Conservation (phyloP, 2,113 vertebrate species). For the Oreocharis arfaki region DNA sequence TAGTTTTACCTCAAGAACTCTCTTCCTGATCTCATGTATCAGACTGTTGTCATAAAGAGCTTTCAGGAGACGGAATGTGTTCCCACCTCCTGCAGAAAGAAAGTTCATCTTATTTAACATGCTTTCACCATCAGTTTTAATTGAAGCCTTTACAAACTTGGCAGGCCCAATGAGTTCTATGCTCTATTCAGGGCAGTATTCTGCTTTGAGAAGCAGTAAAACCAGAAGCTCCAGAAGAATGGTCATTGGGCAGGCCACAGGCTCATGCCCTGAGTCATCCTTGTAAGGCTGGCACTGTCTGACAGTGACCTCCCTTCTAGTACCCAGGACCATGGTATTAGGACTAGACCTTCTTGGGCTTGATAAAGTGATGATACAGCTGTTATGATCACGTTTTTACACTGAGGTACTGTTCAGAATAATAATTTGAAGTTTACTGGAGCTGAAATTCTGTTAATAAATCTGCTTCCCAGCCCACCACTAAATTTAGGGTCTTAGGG, state of each 20-base stretch:
- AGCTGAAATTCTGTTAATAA: background rate
- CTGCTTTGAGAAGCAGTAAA: background rate
- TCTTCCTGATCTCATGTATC: conserved; percentile 79
- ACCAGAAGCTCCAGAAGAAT: background rate
- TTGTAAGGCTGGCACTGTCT: background rate
- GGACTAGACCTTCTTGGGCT: background rate
- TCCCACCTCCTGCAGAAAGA: conserved; percentile 80
- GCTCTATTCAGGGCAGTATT: background rate
- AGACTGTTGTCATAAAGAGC: conserved; percentile 82
- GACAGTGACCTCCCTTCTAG: background rate
- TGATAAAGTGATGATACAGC: background rate
- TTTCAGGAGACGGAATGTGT: conserved; percentile 89
- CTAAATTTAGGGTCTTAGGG: background rate
- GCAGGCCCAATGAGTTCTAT: background rate
- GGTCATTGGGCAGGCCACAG: background rate
- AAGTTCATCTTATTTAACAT: background rate
- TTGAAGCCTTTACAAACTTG: background rate
- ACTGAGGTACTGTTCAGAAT: background rate
- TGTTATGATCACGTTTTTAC: background rate
- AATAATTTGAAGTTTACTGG: background rate
- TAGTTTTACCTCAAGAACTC: conserved; percentile 78
- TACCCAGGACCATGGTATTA: background rate
- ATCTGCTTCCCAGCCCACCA: background rate
- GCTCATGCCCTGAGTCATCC: background rate
- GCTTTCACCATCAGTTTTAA: background rate